Evolutionary conservation across 1,140 invertebrate genomes (phyloP).

Genomic region (Trissolcus basalis): DNA sequence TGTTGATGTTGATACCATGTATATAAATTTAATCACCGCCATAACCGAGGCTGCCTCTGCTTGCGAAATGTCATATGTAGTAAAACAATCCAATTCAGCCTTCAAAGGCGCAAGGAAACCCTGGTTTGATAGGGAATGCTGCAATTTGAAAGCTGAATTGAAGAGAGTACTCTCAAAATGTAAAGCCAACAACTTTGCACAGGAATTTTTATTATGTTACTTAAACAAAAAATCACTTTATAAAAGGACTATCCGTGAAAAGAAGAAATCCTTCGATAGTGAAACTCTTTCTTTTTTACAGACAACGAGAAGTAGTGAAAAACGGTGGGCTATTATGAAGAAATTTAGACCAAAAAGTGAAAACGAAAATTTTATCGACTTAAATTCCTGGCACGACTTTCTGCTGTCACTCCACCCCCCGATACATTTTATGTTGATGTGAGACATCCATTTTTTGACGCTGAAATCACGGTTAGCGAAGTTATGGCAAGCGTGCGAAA

Average conservation of each 20-base stretch:
- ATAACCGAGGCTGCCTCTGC: too few species aligned
- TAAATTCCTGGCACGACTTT: background rate
- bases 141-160: background rate
- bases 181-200: background rate
- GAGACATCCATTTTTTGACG: background rate
- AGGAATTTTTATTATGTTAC: background rate
- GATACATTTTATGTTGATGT: background rate
- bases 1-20: too few species aligned
- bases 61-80: too few species aligned
- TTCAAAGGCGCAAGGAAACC: too few species aligned
- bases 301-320: constrained; percentile 1
- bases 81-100: too few species aligned
- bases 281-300: too few species aligned
- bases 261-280: background rate
- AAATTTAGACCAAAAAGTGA: background rate
- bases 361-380: background rate
- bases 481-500: background rate
- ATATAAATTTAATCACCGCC: too few species aligned
- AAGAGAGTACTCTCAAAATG: background rate
- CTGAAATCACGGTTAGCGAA: background rate
- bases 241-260: background rate
- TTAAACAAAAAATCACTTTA: background rate
- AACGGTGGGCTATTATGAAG: background rate
- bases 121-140: background rate
- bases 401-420: background rate